Evolutionary conservation across 2,888 invertebrate genomes (phyloP).

Genomic region (Ashinkailepas kermadecensis): DNA sequence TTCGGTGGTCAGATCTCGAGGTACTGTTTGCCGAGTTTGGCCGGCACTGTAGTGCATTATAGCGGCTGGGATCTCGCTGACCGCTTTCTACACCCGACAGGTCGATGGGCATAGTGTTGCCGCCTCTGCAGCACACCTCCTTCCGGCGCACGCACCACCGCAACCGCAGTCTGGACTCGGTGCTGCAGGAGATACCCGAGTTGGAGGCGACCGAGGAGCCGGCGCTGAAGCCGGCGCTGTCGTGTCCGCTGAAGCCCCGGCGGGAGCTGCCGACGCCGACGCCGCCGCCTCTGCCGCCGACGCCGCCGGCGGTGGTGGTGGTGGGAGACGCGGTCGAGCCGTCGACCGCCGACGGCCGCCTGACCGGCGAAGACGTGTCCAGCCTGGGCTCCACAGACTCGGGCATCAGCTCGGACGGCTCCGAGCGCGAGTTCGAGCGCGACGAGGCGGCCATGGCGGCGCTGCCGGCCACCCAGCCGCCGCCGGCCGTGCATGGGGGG

Average conservation of each 20-base stretch:
- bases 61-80: too few species aligned
- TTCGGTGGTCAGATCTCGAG: too few species aligned
- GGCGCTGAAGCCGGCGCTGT: slow-evolving; percentile 31
- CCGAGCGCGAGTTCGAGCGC: slow-evolving; percentile 29
- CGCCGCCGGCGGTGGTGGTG: slow-evolving; percentile 27
- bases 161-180: slow-evolving; percentile 82
- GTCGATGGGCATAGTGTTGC: slow-evolving; percentile 58
- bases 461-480: neutral
- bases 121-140: slow-evolving; percentile 41
- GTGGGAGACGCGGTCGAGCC: slow-evolving; percentile 9
- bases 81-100: slow-evolving; percentile 39
- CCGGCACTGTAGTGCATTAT: too few species aligned
- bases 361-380: slow-evolving; percentile 52
- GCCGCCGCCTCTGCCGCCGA: slow-evolving; percentile 22
- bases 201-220: slow-evolving; percentile 52
- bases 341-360: slow-evolving; percentile 36
- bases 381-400: slow-evolving; percentile 71
- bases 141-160: slow-evolving; percentile 60
- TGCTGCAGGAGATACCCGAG: slow-evolving; percentile 80
- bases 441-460: slow-evolving; percentile 26
- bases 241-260: slow-evolving; percentile 27
- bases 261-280: slow-evolving; percentile 22
- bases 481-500: slow-evolving; percentile 22
- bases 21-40: too few species aligned
- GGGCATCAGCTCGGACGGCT: slow-evolving; percentile 56